Percentiles rank a stretch among this genome's conserved stretches.
These are phyloP conservation scores for Thymallus thymallus DNA, from an alignment of 2,113 vertebrate species.

Conservation along the genomic window DNA sequence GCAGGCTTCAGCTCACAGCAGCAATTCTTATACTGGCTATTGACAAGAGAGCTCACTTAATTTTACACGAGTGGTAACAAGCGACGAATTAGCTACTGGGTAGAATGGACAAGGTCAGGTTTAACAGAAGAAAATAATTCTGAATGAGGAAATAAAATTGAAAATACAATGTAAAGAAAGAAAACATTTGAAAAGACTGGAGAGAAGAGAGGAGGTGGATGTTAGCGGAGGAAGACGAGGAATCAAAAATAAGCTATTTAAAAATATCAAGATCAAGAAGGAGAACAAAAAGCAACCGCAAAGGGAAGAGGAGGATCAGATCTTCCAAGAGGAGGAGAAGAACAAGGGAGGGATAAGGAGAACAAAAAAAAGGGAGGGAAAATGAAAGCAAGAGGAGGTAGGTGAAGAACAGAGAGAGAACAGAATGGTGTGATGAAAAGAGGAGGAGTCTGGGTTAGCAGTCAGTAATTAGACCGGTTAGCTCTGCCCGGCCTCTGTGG, in stretches of 20 bases:
- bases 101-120: no score
- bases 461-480: conserved; percentile 89
- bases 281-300: no score
- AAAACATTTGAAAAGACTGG: not conserved
- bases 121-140: not conserved
- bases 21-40: no score
- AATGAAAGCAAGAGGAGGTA: not conserved
- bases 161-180: no score
- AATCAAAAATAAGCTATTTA: not conserved
- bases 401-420: conserved; percentile 54
- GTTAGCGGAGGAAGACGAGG: not conserved
- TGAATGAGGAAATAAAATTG: not conserved
- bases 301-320: not conserved
- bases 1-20: no score
- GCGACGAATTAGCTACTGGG: no score
- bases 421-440: conserved; percentile 6
- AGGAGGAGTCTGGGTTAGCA: conserved; percentile 65
- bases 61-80: no score
- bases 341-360: not conserved
- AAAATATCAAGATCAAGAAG: not conserved
- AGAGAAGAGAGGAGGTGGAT: not conserved
- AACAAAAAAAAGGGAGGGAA: not conserved
- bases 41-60: no score
- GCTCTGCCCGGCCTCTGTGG: conserved; percentile 77
- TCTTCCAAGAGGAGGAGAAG: not conserved